Evolutionary conservation across 1,140 invertebrate species (phyloP).

Genomic region (Zaprionus taronus): DNA sequence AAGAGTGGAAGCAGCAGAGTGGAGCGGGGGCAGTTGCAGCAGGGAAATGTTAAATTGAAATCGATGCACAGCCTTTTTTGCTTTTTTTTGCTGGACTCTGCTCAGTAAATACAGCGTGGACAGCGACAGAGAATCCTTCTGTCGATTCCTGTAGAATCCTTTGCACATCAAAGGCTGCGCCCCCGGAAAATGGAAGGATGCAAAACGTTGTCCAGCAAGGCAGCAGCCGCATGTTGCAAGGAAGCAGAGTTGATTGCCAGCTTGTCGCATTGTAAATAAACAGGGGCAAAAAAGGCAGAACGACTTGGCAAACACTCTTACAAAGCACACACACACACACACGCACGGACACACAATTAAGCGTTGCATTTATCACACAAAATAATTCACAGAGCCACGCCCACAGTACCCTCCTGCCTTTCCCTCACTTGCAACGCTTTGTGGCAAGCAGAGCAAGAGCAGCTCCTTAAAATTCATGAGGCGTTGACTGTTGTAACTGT

Average conservation of each 20-base stretch:
- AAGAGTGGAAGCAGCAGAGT: background rate
- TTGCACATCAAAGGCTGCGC: conserved; percentile 20
- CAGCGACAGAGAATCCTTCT: background rate
- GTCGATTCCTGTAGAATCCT: background rate
- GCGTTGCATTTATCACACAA: conserved; percentile 73
- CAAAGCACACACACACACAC: conserved; percentile 6
- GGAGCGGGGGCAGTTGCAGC: too few relatives aligned
- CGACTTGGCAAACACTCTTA: background rate
- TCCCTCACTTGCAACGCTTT: background rate
- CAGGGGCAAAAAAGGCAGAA: background rate
- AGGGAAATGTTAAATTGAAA: conserved; percentile 10
- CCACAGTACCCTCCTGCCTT: background rate
- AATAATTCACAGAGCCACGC: conserved; percentile 64
- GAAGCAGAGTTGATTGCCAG: conserved; percentile 8
- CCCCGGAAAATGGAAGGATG: background rate
- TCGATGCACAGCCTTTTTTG: conserved; percentile 9
- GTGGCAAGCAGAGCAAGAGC: conserved; percentile 37
- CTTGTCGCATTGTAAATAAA: conserved; percentile 17
- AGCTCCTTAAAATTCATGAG: conserved; percentile 79
- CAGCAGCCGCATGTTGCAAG: background rate
- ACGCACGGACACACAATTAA: conserved; percentile 57
- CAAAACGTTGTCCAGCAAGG: background rate
- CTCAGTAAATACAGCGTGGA: conserved; percentile 26
- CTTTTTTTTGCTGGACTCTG: conserved; percentile 6
- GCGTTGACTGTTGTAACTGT: conserved; percentile 73